Evolutionary conservation across 2,113 vertebrate species (phyloP), one percentile per base, ranked within the genome.

Genomic region (Lycocorax pyrrhopterus): DNA sequence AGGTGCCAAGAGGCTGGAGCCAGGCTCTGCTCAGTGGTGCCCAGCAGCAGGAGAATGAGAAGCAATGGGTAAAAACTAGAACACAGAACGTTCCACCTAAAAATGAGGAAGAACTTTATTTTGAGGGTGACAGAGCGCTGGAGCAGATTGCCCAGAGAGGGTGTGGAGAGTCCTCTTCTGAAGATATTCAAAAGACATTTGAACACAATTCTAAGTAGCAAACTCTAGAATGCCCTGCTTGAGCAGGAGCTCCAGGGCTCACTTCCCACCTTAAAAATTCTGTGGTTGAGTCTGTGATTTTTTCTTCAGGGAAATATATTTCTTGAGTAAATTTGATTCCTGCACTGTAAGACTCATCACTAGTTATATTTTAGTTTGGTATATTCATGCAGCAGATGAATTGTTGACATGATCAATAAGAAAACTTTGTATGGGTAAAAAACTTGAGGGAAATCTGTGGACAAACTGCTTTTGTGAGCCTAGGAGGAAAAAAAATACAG

Each of bases 331-430:
- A 90, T 89, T 89, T n/a, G 69, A 66, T 67, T 87, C 43, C 67
- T 91, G 29, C 14, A 76, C 16, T 20, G 18, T 39, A 58, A 79
- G 37, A 46, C 46, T 89, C 37, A 66, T 73, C 12, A 15, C 20
- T 83, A 49, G 22, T 47, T 94, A 37, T 41, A 69, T 87, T 97
- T 94, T 91, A 66, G 47, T 89, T 87, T 66, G 16, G 3, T 56
- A 35, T 66, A 37, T 53, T 87, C 26, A 79, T 79, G 26, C 15
- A 91, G n/a, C 18, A 89, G 88, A 72, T 62, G 10, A 76, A 85
- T 73, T 84, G 7, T 29, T 75, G 43, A 79, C 16, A 55, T 53
- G 19, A 85, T 89, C 60, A 76, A 30, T 76, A 79, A 64, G 73
- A 84, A 83, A 93, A 78, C 7, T 67, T 85, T 66, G 9, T 64